These are phyloP conservation scores for Notodonta dromedarius DNA, from an alignment of 2,888 invertebrate species.

Conservation along the genomic window DNA sequence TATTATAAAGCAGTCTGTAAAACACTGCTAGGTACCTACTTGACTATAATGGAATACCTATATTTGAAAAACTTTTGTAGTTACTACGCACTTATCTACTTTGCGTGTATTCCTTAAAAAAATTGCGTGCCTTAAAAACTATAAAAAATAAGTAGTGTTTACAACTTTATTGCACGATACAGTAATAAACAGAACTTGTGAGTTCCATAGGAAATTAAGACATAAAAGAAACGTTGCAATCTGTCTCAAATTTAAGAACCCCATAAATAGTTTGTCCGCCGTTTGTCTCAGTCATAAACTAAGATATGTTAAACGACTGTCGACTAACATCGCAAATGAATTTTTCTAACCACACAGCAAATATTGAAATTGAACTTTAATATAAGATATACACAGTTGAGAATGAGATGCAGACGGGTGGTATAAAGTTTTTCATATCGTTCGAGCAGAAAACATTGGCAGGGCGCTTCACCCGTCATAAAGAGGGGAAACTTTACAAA, in stretches of 20 bases:
- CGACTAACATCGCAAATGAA: conserved; percentile 72
- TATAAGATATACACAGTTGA: conserved; percentile 35
- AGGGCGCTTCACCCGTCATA: conserved; percentile 76
- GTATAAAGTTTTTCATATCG: conserved; percentile 78
- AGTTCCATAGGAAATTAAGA: conserved; percentile 39
- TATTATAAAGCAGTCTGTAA: too few species aligned
- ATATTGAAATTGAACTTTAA: conserved; percentile 41
- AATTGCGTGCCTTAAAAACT: not conserved
- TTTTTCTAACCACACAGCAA: conserved; percentile 47
- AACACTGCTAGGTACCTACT: too few species aligned
- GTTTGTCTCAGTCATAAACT: conserved; percentile 71
- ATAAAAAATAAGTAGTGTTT: not conserved
- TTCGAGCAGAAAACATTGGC: conserved; percentile 75
- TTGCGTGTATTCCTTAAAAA: not conserved
- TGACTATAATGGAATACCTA: too few species aligned
- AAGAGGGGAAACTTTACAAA: conserved; percentile 82
- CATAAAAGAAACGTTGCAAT: conserved; percentile 51
- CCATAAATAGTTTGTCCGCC: conserved; percentile 67
- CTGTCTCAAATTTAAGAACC: conserved; percentile 59
- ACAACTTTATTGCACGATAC: conserved; percentile 18
- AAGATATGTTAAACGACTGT: conserved; percentile 73
- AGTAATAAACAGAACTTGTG: conserved; percentile 36
- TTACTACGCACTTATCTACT: too few species aligned
- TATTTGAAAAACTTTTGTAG: too few species aligned
- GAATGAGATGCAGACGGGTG: conserved; percentile 29